Percentiles rank a stretch among this genome's conserved stretches.
Evolutionary conservation across 2,888 invertebrate genomes (phyloP).

Genomic region (Lordiphosa fenestrarum): DNA sequence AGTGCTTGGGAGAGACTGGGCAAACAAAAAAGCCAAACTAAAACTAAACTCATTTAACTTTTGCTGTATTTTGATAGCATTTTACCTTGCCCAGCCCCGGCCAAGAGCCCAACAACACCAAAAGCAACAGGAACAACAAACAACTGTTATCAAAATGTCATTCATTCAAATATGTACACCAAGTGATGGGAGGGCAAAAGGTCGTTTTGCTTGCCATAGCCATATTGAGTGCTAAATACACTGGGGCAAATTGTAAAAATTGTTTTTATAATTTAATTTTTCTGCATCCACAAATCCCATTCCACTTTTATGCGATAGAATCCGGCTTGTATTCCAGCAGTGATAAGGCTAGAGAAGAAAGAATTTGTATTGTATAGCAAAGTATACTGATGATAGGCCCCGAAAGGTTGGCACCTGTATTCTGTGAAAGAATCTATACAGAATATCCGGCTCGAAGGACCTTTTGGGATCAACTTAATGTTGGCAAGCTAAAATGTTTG

Average conservation of each 20-base stretch:
- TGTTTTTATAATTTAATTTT: too few species aligned
- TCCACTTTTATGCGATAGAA: too few species aligned
- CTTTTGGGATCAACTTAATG: too few species aligned
- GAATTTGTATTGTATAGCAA: too few species aligned
- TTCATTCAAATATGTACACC: slow-evolving; percentile 70
- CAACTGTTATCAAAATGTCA: slow-evolving; percentile 74
- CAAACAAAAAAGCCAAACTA: slow-evolving; percentile 55
- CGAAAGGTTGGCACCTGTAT: too few species aligned
- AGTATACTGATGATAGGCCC: too few species aligned
- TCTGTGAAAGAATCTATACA: too few species aligned
- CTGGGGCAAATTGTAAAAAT: slow-evolving; percentile 17
- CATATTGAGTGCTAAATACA: slow-evolving; percentile 18
- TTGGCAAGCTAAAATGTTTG: too few species aligned
- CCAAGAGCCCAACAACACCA: slow-evolving; percentile 21
- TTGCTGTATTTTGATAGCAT: slow-evolving; percentile 70
- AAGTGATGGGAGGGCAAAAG: slow-evolving; percentile 38
- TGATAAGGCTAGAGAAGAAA: too few species aligned
- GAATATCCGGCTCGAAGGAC: too few species aligned
- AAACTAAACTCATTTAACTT: slow-evolving; percentile 75
- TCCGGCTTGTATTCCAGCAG: too few species aligned
- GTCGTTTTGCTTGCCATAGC: slow-evolving; percentile 20
- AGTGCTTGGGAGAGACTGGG: slow-evolving; percentile 23
- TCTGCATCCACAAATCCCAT: too few species aligned
- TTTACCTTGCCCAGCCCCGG: slow-evolving; percentile 55
- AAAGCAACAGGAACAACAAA: slow-evolving; percentile 41